Base-by-base conservation (phyloP, 1,140 invertebrate species). In the Lucilia cuprina region DNA sequence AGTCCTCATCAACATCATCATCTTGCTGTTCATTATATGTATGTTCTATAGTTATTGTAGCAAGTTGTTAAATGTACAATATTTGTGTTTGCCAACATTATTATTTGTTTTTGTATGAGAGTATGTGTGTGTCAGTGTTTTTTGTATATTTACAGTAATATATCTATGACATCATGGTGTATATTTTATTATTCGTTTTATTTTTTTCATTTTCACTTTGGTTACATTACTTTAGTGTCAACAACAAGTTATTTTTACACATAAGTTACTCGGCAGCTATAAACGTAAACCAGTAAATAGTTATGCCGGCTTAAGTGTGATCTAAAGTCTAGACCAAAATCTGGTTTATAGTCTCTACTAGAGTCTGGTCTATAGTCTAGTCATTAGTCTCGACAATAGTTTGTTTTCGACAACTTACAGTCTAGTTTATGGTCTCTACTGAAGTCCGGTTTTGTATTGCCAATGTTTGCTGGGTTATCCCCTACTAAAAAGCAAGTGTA, bases 191-290 rank as follows among this genome's bases (percentile, higher is more conserved):
- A 14, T 49, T 55, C 19, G 25, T 70, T 70, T 19, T 70, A 25
- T 21, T 70, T 19, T 70, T 70, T 21, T 3, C 17, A 10, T 19
- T 70, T 70, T 70, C 19, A 19, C n/a, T 70, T 70, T 70, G n/a
- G 65, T 7, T 70, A 70, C 65, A 70, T 70, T 70, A 70, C 65
- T 70, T 70, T 19, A 70, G 65, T 70, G 65, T 70, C 65, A 70
- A 70, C 65, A 70, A 70, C 65, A 70, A 70, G 65, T 70, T 70
- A 70, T 70, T 70, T 41, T 70, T 70, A 70, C 65, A 70, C 65
- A 70, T 70, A 70, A 70, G 65, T 70, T 12, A 70, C 21, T 5
- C 25, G 25, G 17, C 25, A 12, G 12, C 65, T 60, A 60, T 60
- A 60, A 60, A 14, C 55, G 14, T 60, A 60, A 60, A 14, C 55